Evolutionary conservation across 1,140 invertebrate species (phyloP).

Genomic region (Heliconius himera): DNA sequence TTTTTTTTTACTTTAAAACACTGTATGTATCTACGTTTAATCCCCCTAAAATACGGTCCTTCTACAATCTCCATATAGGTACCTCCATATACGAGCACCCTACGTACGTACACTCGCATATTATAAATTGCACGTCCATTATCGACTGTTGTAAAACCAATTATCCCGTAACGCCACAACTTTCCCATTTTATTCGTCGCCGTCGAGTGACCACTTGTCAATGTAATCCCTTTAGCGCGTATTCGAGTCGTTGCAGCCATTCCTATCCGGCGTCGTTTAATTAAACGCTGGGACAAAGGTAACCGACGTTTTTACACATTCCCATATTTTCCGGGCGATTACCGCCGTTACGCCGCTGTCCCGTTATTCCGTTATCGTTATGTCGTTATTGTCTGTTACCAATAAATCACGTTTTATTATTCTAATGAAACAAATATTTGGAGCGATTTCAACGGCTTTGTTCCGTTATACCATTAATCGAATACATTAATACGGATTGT

Average conservation of each 20-base stretch:
- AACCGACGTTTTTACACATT: constrained; percentile 16
- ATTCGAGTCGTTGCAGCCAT: constrained; percentile 10
- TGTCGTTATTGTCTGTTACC: constrained; percentile 17
- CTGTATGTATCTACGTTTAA: too few species aligned
- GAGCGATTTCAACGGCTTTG: background rate
- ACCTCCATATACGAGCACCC: too few species aligned
- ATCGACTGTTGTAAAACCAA: constrained; percentile 19
- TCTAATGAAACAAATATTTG: constrained; percentile 17
- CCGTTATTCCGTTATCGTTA: constrained; percentile 17
- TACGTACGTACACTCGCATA: too few species aligned
- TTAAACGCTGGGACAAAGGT: constrained; percentile 27
- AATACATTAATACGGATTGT: background rate
- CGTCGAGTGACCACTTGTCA: constrained; percentile 18
- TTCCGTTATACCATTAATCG: background rate
- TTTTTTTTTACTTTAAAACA: too few species aligned
- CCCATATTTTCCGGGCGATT: constrained; percentile 28
- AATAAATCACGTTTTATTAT: constrained; percentile 11
- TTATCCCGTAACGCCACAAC: constrained; percentile 19
- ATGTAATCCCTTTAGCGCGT: constrained; percentile 24
- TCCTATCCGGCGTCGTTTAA: constrained; percentile 24
- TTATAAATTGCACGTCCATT: background rate
- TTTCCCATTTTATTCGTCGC: constrained; percentile 8
- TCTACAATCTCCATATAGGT: too few species aligned
- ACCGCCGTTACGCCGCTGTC: background rate
- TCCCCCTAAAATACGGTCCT: too few species aligned